Evolutionary conservation across 2,797 vertebrate genomes (phyloP).

Genomic region (Dallia pectoralis): DNA sequence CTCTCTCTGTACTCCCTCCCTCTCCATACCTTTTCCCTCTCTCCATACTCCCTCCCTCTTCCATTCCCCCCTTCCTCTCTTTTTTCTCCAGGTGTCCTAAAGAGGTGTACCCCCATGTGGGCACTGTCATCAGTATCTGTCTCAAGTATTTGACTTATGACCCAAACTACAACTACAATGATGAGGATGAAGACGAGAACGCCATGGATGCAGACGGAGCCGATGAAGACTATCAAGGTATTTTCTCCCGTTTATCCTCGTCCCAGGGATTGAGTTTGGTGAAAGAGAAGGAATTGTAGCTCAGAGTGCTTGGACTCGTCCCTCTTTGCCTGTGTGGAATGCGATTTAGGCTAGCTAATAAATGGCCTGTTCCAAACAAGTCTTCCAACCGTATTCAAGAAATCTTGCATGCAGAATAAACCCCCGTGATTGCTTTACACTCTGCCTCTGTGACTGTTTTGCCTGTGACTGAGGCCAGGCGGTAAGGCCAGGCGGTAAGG

Average conservation of each 20-base stretch:
- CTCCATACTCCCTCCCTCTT: no score
- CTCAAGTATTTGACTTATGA: conserved; percentile 98
- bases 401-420: background rate
- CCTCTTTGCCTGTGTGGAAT: no score
- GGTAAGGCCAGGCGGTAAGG: background rate
- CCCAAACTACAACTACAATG: conserved; percentile 99
- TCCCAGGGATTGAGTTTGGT: no score
- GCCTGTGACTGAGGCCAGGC: background rate
- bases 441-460: background rate
- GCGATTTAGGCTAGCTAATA: no score
- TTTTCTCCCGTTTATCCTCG: no score
- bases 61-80: background rate
- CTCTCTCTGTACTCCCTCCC: no score
- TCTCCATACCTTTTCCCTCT: no score
- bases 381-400: no score
- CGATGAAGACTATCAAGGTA: conserved; percentile 98
- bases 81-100: conserved; percentile 90
- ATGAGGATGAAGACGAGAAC: conserved; percentile 98
- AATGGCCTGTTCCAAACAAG: no score
- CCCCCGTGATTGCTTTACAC: background rate
- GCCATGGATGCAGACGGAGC: conserved; percentile 97
- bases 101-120: conserved; percentile 97
- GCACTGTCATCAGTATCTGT: conserved; percentile 97
- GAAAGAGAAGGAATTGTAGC: no score
- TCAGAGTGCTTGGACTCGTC: no score